Percentiles rank a stretch among this genome's conserved stretches.
Conservation (phyloP, 2,888 invertebrate species). For the Adelphocoris suturalis region DNA sequence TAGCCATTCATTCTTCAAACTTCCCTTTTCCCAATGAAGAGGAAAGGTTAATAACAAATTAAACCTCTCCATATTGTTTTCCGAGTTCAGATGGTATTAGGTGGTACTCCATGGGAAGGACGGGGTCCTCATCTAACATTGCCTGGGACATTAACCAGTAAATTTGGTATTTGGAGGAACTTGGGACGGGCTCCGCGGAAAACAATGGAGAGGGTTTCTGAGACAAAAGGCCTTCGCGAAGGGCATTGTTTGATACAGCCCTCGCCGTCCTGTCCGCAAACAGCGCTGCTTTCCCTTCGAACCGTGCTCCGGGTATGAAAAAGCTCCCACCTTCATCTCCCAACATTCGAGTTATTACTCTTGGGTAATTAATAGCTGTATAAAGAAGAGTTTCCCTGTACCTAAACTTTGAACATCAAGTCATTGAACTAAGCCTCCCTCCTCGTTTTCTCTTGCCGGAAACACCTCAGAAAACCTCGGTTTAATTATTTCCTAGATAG, state of each 20-base stretch:
- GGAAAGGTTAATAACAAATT: constrained; percentile 10
- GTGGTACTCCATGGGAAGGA: constrained; percentile 19
- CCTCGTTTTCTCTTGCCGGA: neutral
- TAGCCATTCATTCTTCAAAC: too few species aligned
- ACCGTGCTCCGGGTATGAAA: constrained; percentile 19
- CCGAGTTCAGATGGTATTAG: constrained; percentile 7
- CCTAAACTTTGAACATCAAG: constrained; percentile 65
- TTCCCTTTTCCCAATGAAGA: constrained; percentile 29
- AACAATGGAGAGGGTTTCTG: neutral
- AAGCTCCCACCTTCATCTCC: constrained; percentile 39
- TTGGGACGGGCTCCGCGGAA: neutral
- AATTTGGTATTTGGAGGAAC: constrained; percentile 34
- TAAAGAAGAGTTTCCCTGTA: constrained; percentile 67
- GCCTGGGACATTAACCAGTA: constrained; percentile 26
- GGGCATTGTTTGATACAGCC: constrained; percentile 10
- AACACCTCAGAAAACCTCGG: constrained; percentile 12
- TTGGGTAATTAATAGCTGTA: constrained; percentile 62
- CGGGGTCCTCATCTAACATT: neutral
- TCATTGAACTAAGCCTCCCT: constrained; percentile 53
- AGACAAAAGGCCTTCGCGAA: neutral
- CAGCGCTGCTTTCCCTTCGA: neutral
- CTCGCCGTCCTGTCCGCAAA: too few species aligned
- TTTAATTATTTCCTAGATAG: constrained; percentile 18
- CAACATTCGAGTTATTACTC: constrained; percentile 67
- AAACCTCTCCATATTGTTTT: neutral